Percentiles rank a stretch among this genome's conserved stretches.
These are phyloP conservation scores for Cantharis lateralis DNA, from an alignment of 2,888 invertebrate genomes.

Conservation along the genomic window DNA sequence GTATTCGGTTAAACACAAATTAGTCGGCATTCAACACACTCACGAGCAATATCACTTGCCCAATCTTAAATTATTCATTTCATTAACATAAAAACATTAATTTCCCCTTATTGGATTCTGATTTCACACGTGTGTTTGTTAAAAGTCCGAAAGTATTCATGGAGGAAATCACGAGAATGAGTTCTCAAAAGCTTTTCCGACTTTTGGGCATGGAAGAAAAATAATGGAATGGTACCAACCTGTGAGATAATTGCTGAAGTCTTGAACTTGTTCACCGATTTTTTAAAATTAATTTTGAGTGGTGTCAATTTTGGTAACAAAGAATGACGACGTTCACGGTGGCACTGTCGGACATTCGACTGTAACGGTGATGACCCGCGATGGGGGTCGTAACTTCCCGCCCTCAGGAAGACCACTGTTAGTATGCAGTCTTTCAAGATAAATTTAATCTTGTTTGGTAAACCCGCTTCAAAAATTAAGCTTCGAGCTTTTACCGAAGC, in stretches of 20 bases:
- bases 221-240: background rate
- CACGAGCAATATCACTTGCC: slow-evolving; percentile 26
- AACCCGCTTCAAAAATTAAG: background rate
- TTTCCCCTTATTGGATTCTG: slow-evolving; percentile 24
- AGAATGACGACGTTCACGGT: slow-evolving; percentile 35
- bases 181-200: background rate
- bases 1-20: slow-evolving; percentile 33
- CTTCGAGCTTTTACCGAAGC: background rate
- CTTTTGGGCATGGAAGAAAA: background rate
- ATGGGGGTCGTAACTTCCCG: slow-evolving; percentile 40
- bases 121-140: slow-evolving; percentile 15
- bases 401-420: slow-evolving; percentile 35
- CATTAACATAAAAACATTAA: slow-evolving; percentile 37
- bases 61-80: slow-evolving; percentile 38
- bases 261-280: background rate
- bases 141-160: background rate
- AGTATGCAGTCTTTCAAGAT: slow-evolving; percentile 33
- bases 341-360: slow-evolving; percentile 38
- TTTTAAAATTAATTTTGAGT: background rate
- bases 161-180: background rate
- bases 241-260: background rate
- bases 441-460: background rate
- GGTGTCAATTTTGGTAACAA: background rate
- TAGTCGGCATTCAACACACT: slow-evolving; percentile 31
- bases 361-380: slow-evolving; percentile 35